Evolutionary conservation across 1,140 invertebrate genomes (phyloP), one percentile per base, ranked within the genome.

Genomic region (Drosophila pseudoobscura): DNA sequence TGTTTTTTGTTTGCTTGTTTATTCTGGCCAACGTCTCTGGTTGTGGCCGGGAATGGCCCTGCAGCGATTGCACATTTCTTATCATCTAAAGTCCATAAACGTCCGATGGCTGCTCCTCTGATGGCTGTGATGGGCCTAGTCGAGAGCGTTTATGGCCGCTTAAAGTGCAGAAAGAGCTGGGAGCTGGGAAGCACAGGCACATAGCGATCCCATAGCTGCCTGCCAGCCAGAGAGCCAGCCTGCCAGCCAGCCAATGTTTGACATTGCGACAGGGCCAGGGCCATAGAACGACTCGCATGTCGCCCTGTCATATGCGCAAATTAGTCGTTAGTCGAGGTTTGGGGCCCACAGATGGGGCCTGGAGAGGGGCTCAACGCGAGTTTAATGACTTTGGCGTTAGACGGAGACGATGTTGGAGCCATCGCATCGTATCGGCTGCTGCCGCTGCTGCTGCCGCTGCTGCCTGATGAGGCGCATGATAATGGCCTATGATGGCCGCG

Each of bases 271-370:
- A 20, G 53, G 54, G 31, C 26, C 29, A 59, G 17, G 54, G 50
- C 69, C 75, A 75, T 49, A 55, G 74, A 72, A 63, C 77, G 62
- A 74, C 62, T 73, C 55, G 69, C 82, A 80, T 77, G 82, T 68
- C 65, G 70, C 82, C 71, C 82, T 87, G 82, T 87, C 82, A 85
- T 85, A 85, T 85, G 78, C 82, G 82, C 78, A 85, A 85, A 85
- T 85, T 85, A 85, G 82, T 85, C 80, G 82, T 87, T 85, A 87
- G 82, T 80, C 78, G 58, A 64, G 69, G 58, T 78, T 78, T 66
- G 53, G 54, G 52, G 64, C 29, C 62, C 8, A 9, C 11, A 45
- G 53, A 29, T 17, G 35, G 17, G 45, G 59, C 26, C 54, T 58
- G 45, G 56, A 62, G 11, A 3, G 56, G 26, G 24, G 73, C 73